phyloP scores from a whole-genome alignment of 2,888 invertebrate genomes.

The Agrochola litura region DNA sequence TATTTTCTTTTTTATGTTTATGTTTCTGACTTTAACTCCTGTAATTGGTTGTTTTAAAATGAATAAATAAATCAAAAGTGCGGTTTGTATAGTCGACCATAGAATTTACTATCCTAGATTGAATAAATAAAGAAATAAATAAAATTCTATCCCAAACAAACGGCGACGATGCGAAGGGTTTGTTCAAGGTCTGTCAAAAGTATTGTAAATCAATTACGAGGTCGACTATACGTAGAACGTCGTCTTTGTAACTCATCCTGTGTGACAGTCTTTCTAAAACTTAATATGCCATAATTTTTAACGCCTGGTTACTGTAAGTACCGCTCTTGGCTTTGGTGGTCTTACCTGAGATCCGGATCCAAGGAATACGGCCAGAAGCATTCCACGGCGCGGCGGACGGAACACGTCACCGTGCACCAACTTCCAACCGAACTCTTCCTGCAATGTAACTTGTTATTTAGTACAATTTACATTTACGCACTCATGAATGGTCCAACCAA shows the following conservation, averaged over 20 bases:
- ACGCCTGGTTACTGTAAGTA: neutral
- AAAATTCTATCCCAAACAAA: too few species aligned
- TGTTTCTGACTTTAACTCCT: too few species aligned
- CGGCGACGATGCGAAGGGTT: too few species aligned
- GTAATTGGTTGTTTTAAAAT: too few species aligned
- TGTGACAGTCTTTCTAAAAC: neutral
- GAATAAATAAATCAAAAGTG: too few species aligned
- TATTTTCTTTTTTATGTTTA: too few species aligned
- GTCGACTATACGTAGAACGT: neutral
- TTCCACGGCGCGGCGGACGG: constrained; percentile 98
- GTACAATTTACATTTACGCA: neutral
- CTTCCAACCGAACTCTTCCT: constrained; percentile 99
- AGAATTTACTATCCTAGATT: too few species aligned
- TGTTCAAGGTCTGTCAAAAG: neutral
- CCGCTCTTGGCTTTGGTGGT: neutral
- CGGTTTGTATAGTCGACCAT: too few species aligned
- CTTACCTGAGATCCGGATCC: constrained; percentile 98
- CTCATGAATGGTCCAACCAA: neutral
- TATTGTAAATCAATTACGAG: neutral
- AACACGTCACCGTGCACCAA: constrained; percentile 99
- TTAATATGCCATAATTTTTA: neutral
- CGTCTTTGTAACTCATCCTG: neutral
- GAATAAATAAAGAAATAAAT: too few species aligned
- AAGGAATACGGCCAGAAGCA: constrained; percentile 98
- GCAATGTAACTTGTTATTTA: constrained; percentile 67